A percentile compares a stretch with the other conserved stretches of the same genome.
Evolutionary conservation across 2,113 vertebrate genomes (phyloP).

Genomic region (Echinops telfairi): DNA sequence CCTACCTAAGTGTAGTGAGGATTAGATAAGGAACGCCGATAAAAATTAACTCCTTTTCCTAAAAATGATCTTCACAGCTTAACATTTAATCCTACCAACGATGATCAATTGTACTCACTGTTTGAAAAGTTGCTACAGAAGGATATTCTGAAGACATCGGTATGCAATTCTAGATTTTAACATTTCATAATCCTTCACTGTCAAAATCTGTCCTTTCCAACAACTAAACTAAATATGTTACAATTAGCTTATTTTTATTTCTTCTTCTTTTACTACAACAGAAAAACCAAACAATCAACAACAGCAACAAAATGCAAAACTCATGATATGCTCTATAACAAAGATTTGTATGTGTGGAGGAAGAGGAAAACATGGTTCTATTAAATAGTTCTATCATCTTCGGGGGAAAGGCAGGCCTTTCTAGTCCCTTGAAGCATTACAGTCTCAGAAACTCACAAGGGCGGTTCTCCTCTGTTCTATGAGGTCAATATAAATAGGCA

Average conservation of each 20-base stretch:
- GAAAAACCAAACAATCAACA: too few species aligned
- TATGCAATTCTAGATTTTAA: background rate
- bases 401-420: too few species aligned
- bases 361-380: too few species aligned
- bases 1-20: background rate
- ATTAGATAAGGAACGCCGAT: background rate
- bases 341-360: too few species aligned
- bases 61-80: background rate
- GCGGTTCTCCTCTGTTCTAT: too few species aligned
- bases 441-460: too few species aligned
- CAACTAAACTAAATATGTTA: background rate
- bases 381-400: too few species aligned
- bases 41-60: background rate
- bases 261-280: background rate
- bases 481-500: too few species aligned
- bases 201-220: background rate
- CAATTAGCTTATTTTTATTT: background rate
- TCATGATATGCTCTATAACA: too few species aligned
- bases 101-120: background rate
- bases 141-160: background rate
- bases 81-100: background rate
- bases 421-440: too few species aligned
- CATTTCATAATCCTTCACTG: background rate
- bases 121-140: background rate
- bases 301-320: too few species aligned